Conservation (phyloP, 2,797 vertebrate species). For the Crocidura indochinensis region DNA sequence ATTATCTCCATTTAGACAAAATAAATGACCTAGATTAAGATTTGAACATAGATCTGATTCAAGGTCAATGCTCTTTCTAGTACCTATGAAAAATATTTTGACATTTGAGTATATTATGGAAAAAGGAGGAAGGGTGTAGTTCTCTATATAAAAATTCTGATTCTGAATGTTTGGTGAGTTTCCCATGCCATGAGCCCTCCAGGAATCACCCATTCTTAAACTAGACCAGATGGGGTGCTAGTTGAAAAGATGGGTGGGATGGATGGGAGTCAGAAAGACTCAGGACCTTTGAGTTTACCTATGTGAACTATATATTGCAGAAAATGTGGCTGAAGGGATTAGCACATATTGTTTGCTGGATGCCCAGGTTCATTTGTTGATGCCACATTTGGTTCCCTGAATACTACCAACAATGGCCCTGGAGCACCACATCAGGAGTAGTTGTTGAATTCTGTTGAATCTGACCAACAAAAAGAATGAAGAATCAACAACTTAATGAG, state of each 20-base stretch:
- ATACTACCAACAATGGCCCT: no score
- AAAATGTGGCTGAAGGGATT: no score
- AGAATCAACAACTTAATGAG: neutral
- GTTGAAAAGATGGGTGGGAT: neutral
- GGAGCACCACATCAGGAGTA: no score
- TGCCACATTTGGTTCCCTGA: no score
- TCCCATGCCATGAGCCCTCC: neutral
- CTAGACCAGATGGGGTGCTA: neutral
- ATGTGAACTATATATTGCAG: no score
- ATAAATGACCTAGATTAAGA: neutral
- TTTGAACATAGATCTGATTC: neutral
- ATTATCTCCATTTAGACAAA: conserved; percentile 43
- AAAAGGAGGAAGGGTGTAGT: neutral
- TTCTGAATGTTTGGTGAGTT: conserved; percentile 6
- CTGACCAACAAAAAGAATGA: conserved; percentile 3
- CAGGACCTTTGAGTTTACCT: neutral
- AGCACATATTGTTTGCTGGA: no score
- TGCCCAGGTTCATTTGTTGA: neutral
- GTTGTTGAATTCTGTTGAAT: neutral
- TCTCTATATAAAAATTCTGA: neutral
- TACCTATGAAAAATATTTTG: neutral
- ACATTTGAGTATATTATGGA: conserved; percentile 2
- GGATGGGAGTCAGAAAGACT: neutral
- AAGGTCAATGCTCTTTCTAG: neutral
- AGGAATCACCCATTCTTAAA: neutral